Conservation (phyloP, 2,888 invertebrate species). For the Sylvicola fuscatus region DNA sequence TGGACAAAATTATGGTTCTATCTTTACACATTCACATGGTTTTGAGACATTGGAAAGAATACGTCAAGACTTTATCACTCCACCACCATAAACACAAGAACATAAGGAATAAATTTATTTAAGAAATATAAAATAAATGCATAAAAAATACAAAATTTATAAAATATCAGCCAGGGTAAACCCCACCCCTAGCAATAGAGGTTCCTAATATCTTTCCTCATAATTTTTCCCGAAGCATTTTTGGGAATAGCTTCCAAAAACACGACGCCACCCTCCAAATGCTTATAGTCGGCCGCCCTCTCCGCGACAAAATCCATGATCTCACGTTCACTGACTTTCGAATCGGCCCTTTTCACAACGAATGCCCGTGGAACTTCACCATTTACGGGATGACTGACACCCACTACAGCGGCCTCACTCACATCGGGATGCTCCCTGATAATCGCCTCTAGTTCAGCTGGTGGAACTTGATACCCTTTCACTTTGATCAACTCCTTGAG, state of each 20-base stretch:
- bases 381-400: slow-evolving; percentile 34
- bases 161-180: not conserved
- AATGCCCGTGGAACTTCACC: slow-evolving; percentile 57
- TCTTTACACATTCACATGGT: too few species aligned
- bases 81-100: too few species aligned
- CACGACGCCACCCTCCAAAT: slow-evolving; percentile 40
- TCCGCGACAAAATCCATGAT: slow-evolving; percentile 34
- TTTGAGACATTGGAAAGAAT: too few species aligned
- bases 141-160: not conserved
- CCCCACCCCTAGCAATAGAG: slow-evolving; percentile 9
- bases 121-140: not conserved
- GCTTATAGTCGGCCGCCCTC: slow-evolving; percentile 58
- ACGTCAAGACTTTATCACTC: too few species aligned
- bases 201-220: slow-evolving; percentile 35
- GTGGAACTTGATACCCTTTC: slow-evolving; percentile 47
- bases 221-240: slow-evolving; percentile 56
- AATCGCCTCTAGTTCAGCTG: slow-evolving; percentile 35
- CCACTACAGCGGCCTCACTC: slow-evolving; percentile 43
- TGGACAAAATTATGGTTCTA: too few species aligned
- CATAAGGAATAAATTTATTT: too few species aligned
- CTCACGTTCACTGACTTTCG: slow-evolving; percentile 24
- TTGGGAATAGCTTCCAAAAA: slow-evolving; percentile 54
- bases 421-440: slow-evolving; percentile 67
- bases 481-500: slow-evolving; percentile 54
- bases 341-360: slow-evolving; percentile 30